phyloP scores from a whole-genome alignment of 1,140 invertebrate species.

The Bradysia coprophila region DNA sequence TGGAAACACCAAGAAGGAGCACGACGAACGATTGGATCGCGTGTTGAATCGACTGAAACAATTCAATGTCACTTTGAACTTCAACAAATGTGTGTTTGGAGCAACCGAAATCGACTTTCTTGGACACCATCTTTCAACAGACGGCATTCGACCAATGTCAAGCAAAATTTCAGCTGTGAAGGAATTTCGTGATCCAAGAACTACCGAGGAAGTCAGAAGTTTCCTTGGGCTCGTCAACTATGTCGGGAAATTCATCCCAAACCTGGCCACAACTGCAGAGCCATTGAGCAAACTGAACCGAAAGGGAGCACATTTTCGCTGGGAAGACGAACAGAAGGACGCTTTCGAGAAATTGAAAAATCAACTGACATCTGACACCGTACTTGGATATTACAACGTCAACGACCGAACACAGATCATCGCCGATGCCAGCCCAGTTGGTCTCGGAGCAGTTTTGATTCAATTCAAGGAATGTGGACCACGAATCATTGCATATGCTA shows the following conservation, averaged over 20 bases:
- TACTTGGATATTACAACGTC: conserved; percentile 11
- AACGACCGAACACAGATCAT: conserved; percentile 15
- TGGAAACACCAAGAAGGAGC: conserved; percentile 9
- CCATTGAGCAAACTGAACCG: conserved; percentile 10
- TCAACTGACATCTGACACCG: conserved; percentile 1
- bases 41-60: conserved; percentile 8
- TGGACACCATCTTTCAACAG: conserved; percentile 9
- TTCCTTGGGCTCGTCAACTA: conserved; percentile 16
- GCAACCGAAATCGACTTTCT: conserved; percentile 11
- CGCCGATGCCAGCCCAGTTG: conserved; percentile 26
- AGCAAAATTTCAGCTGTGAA: conserved; percentile 7
- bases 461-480: not conserved
- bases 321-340: conserved; percentile 4
- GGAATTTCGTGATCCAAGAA: conserved; percentile 7
- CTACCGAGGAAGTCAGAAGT: conserved; percentile 11
- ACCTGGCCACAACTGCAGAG: conserved; percentile 13
- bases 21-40: conserved; percentile 8
- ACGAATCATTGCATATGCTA: conserved; percentile 4
- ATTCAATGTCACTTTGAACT: conserved; percentile 9
- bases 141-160: conserved; percentile 8
- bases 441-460: conserved; percentile 10
- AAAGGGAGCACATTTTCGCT: conserved; percentile 3
- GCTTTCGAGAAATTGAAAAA: conserved; percentile 7
- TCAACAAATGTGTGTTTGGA: conserved; percentile 11
- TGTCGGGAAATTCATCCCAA: conserved; percentile 12